Evolutionary conservation across 2,797 vertebrate genomes (phyloP), one percentile per base, ranked within the genome.

Genomic region (Peromyscus nudipes): DNA sequence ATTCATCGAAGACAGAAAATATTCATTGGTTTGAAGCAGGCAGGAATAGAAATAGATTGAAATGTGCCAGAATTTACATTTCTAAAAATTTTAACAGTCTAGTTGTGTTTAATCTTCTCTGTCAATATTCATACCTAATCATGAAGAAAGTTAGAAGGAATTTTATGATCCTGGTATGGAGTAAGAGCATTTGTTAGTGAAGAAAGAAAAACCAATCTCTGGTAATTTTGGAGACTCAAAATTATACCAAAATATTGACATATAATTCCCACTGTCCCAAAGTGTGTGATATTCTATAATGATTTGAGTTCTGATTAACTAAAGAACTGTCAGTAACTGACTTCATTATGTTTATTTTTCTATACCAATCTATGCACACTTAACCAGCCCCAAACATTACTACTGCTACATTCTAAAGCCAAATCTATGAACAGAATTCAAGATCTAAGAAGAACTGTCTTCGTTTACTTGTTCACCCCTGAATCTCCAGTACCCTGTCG

Each of bases 61-160:
- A 95, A 80, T 89, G 94, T 75, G 67, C 37, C 62, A 40, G n/a
- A 55, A 27, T 95, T 95, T 92, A 65, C 55, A 81, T 83, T 75
- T 88, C 60, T 49, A 2, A 67, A 14, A 43, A 0, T 16, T 87
- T 65, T 14, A 95, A 60, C 7, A 37, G n/a, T 46, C 46, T 34
- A 95, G 29, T 46, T 71, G 17, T 91, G 40, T 8, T 95, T 89
- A 92, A 43, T 92, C 87, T 96, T 81, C 81, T 85, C 17, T 89
- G 25, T 96, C 92, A 86, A 80, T 89, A 89, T 67, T 89, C 31
- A 17, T 25, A 60, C 55, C 27, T 73, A 91, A 81, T 87, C 55
- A 67, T 4, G n/a, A 60, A 89, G 49, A 88, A 92, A 31, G 19
- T 40, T 37, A 77, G 57, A 82, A 79, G 29, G 29, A 85, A 85